phyloP scores from a whole-genome alignment of 2,113 vertebrate species.

The Erinaceus europaeus region DNA sequence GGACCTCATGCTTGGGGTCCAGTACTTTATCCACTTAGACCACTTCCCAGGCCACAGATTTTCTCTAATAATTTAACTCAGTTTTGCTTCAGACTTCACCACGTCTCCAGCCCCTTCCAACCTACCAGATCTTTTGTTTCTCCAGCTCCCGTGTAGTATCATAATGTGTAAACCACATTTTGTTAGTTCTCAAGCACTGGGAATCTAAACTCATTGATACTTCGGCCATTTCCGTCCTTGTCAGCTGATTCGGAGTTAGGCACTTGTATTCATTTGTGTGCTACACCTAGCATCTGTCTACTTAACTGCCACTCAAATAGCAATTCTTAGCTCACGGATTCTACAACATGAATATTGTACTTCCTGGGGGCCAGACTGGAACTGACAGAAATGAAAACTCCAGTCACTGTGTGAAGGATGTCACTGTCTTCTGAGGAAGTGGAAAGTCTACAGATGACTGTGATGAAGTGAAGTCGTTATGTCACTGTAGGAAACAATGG shows the following conservation, averaged over 20 bases:
- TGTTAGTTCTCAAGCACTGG: background rate
- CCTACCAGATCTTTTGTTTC: background rate
- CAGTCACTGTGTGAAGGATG: background rate
- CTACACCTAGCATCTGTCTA: background rate
- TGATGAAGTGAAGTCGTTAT: background rate
- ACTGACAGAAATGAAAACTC: background rate
- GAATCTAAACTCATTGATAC: background rate
- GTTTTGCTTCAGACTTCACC: background rate
- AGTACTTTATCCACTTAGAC: background rate
- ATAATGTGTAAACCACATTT: background rate
- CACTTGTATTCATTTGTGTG: background rate
- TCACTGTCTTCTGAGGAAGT: background rate
- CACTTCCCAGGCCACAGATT: background rate
- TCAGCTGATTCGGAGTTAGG: no score
- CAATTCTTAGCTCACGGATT: background rate
- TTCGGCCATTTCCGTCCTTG: background rate
- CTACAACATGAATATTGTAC: background rate
- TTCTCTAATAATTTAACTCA: background rate
- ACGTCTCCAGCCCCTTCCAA: background rate
- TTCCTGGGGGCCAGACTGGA: background rate
- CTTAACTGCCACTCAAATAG: background rate
- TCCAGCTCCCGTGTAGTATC: background rate
- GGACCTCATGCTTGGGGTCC: no score
- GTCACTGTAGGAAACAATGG: background rate
- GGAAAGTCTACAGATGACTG: background rate